Base-by-base conservation (phyloP, 2,888 invertebrate genomes). In the Tortricodes alternella region DNA sequence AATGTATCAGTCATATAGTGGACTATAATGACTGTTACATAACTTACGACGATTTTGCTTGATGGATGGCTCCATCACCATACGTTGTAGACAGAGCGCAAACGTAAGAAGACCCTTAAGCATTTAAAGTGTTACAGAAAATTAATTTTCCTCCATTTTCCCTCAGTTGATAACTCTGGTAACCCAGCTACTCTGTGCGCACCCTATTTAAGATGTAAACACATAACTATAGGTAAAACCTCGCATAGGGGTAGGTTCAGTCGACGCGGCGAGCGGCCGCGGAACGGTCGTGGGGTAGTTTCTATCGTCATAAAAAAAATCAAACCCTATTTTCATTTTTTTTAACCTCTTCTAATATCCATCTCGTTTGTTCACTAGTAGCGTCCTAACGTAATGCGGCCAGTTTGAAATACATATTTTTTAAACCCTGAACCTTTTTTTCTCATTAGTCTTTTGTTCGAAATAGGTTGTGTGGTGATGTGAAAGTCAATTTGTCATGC, bases 171-270 rank as follows among this genome's bases (percentile, higher is more conserved):
- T 32, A 29, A 27, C 52, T 67, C 63, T 65, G 50, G 27, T n/a
- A 13, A 4, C 11, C 2, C 11, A 52, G 21, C 41, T 67, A 78
- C 77, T 77, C 88, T 86, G 66, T 70, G 68, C 74, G 65, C 77
- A 83, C 85, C 82, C 85, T 83, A 84, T 86, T 86, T 83, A 85
- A 86, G 88, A 86, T 84, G 88, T 86, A 88, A 87, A 89, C 86
- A 85, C 74, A 84, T 78, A 88, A 82, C 83, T 88, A 88, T 87
- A 61, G 73, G 67, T 68, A 70, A 70, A 68, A 68, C 67, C 65
- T 71, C 69, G 66, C 64, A 62, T 57, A 65, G 71, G 73, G 79
- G 78, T 75, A 65, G 68, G 68, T 57, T 66, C 83, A 89, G 89
- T 89, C 74, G 72, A 64, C 76, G 83, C 89, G 88, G 87, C 84